Conservation (phyloP, 1,140 invertebrate species). For the Ceratitis capitata region DNA sequence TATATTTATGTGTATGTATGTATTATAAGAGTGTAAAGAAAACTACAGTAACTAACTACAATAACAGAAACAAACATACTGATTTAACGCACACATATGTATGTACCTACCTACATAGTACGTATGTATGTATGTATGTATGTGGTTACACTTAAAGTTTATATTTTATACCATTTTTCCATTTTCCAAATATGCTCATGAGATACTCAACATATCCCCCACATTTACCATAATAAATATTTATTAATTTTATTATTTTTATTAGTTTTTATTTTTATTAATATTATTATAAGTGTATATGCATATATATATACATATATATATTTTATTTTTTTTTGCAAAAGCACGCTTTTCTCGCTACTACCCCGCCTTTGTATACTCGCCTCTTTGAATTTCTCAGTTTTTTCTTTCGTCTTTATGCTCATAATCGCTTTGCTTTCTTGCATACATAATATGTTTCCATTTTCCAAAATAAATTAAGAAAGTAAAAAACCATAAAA, state of each 20-base stretch:
- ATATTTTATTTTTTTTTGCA: neutral
- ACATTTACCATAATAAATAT: neutral
- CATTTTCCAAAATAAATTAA: neutral
- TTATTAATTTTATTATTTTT: neutral
- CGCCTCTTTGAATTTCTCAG: neutral
- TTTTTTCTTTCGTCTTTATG: neutral
- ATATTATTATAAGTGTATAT: too few species aligned
- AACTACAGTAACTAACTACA: neutral
- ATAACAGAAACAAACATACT: neutral
- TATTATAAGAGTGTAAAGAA: conserved; percentile 5
- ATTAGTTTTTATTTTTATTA: neutral
- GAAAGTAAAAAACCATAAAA: neutral
- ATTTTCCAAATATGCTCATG: neutral
- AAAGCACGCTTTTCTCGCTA: neutral
- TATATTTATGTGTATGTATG: neutral
- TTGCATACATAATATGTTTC: neutral
- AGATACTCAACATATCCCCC: neutral
- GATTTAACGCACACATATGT: neutral
- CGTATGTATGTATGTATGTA: neutral
- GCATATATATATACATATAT: neutral
- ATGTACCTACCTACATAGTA: neutral
- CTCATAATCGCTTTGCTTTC: conserved; percentile 26
- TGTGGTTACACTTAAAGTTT: neutral
- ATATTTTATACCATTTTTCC: neutral
- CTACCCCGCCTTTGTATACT: neutral